Conservation (phyloP, 2,113 vertebrate species). For the Limnothrissa miodon region DNA sequence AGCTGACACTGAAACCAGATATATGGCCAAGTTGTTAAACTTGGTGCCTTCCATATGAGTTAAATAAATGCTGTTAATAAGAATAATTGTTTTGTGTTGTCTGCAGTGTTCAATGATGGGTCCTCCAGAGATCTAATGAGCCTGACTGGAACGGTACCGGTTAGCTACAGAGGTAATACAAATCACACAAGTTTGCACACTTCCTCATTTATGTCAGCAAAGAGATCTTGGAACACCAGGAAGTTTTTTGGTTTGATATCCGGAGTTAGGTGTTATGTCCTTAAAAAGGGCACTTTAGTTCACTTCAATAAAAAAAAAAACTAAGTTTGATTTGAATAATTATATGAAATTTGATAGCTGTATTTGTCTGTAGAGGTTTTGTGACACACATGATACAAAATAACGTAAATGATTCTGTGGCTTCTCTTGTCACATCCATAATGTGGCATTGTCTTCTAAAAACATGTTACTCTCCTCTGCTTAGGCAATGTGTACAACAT, state of each 20-base stretch:
- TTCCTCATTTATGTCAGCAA: too few species aligned
- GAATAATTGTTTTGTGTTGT: constrained; percentile 22
- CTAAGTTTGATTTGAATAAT: too few species aligned
- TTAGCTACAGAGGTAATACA: constrained; percentile 90
- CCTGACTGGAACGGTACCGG: constrained; percentile 93
- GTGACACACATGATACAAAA: too few species aligned
- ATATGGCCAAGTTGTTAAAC: neutral
- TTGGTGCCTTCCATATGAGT: neutral
- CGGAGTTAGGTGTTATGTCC: too few species aligned
- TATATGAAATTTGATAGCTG: too few species aligned
- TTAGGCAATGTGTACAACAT: constrained; percentile 96
- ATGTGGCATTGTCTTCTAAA: neutral
- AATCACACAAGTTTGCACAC: neutral
- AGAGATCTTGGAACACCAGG: too few species aligned
- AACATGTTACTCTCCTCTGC: constrained; percentile 27
- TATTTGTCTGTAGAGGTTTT: too few species aligned
- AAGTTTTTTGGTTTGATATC: too few species aligned
- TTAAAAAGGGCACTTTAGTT: too few species aligned
- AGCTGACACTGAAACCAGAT: neutral
- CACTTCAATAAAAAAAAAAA: too few species aligned
- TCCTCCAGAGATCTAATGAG: constrained; percentile 93
- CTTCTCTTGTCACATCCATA: too few species aligned
- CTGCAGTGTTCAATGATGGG: constrained; percentile 95
- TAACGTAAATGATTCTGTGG: too few species aligned
- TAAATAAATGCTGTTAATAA: neutral